These are phyloP conservation scores for Nipponia nippon DNA, from an alignment of 2,113 vertebrate genomes.

Conservation along the genomic window DNA sequence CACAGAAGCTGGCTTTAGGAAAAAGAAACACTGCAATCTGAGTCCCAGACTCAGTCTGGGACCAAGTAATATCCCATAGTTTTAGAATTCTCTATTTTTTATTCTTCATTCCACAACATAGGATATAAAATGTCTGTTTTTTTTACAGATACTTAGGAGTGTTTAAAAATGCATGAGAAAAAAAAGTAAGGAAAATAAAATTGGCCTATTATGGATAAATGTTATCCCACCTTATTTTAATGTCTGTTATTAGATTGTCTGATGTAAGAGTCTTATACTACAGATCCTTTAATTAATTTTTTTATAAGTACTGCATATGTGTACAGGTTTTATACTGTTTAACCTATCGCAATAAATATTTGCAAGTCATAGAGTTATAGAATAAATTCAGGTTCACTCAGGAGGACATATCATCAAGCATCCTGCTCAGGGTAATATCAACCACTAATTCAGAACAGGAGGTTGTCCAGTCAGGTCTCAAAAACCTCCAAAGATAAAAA, in stretches of 20 bases:
- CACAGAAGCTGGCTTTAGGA: neutral
- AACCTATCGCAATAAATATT: neutral
- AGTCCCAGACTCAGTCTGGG: neutral
- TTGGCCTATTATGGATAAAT: neutral
- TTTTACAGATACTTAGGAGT: neutral
- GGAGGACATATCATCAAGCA: neutral
- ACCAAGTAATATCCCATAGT: fast-evolving
- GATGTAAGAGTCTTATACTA: neutral
- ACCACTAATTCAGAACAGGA: neutral
- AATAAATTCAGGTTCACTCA: neutral
- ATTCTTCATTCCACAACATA: neutral
- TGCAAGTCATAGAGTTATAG: neutral
- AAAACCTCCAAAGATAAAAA: neutral
- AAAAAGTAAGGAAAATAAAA: neutral
- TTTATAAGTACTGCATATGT: too few species aligned
- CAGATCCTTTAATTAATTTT: neutral
- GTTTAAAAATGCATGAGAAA: neutral
- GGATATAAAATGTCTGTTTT: neutral
- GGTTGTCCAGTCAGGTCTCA: neutral
- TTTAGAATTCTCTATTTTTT: neutral
- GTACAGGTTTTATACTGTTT: neutral
- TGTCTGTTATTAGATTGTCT: neutral
- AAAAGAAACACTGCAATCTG: neutral
- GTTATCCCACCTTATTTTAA: neutral
- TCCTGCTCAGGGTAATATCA: neutral